Base-by-base conservation (phyloP, 2,113 vertebrate species). In the Plectropomus leopardus region DNA sequence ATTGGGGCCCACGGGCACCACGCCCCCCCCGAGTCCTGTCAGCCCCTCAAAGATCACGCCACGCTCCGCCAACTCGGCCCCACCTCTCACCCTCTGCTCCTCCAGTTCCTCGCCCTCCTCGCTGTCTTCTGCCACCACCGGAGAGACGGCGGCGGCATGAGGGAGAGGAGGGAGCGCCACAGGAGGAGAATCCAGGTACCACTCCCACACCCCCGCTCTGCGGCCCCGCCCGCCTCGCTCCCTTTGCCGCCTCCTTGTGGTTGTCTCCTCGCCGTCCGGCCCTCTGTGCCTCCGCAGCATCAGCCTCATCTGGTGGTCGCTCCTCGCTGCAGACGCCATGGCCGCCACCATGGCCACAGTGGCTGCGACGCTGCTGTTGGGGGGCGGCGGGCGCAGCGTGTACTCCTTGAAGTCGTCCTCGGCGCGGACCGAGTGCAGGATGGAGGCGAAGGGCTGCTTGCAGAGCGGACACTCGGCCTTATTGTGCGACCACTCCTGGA, bases 381-480 rank as follows among this genome's bases (percentile, higher is more conserved):
- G 91, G 0, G 89, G 94, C 2, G 93, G 68, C 21, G 96, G 95
- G 17, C 92, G 93, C 21, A 97, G 89, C 1, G 95, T 47, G 57
- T 97, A 97, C 47, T 98, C 96, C 84, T 98, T 95, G 32, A 97
- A 98, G 88, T 98, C 96, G 77, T 97, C 94, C 73, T 97, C 95
- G 5, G 96, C 95, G 24, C 94, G 95, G 58, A 97, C 95, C 0
- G 95, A 96, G 91, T 98, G 97, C 81, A 97, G 94, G 86, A 98
- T 98, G 64, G 97, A 97, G 85, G 92, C 81, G 86, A 98, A 98
- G 0, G 97, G 96, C 36, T 98, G 97, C 77, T 98, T 98, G 92
- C 97, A 98, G 0, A 98, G 95, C 0, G 97, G 97, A 65, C 97
- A 98, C 77, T 97, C 97, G 0, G 97, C 96, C 93, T 98, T 98